These are phyloP conservation scores for Epicampocera succincta DNA, from an alignment of 2,888 invertebrate genomes.

Conservation along the genomic window DNA sequence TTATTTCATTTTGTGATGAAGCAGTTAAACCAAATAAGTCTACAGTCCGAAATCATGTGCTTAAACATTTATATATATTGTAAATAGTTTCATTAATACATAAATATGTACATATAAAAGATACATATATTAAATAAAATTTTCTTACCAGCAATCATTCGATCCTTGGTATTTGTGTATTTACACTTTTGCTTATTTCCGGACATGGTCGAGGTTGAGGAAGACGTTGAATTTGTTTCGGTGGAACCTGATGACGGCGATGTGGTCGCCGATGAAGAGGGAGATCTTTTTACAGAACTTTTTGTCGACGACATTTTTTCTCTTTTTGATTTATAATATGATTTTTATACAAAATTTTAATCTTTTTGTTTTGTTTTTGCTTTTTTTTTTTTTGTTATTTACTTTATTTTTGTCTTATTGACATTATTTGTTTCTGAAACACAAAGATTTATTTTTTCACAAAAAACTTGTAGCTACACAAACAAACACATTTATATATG, in stretches of 20 bases:
- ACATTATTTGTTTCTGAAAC: not conserved
- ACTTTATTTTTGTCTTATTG: not conserved
- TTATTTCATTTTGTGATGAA: no score
- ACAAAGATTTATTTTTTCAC: no score
- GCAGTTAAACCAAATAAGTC: no score
- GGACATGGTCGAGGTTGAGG: conserved; percentile 67
- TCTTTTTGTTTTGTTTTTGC: conserved; percentile 47
- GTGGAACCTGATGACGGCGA: conserved; percentile 68
- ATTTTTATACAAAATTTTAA: conserved; percentile 15
- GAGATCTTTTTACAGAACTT: conserved; percentile 75
- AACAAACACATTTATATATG: no score
- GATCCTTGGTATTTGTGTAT: conserved; percentile 79
- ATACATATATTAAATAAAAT: conserved; percentile 30
- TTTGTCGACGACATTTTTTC: conserved; percentile 74
- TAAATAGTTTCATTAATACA: not conserved
- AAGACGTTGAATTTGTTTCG: conserved; percentile 66
- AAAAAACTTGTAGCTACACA: no score
- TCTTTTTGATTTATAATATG: no score
- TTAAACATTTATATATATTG: not conserved
- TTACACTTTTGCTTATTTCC: conserved; percentile 78
- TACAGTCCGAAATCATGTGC: no score
- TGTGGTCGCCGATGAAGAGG: conserved; percentile 71
- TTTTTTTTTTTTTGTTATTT: conserved; percentile 32
- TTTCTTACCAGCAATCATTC: conserved; percentile 77
- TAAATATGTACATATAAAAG: not conserved